These are phyloP conservation scores for Anser brachyrhynchus DNA, from an alignment of 2,113 vertebrate genomes.

Conservation along the genomic window DNA sequence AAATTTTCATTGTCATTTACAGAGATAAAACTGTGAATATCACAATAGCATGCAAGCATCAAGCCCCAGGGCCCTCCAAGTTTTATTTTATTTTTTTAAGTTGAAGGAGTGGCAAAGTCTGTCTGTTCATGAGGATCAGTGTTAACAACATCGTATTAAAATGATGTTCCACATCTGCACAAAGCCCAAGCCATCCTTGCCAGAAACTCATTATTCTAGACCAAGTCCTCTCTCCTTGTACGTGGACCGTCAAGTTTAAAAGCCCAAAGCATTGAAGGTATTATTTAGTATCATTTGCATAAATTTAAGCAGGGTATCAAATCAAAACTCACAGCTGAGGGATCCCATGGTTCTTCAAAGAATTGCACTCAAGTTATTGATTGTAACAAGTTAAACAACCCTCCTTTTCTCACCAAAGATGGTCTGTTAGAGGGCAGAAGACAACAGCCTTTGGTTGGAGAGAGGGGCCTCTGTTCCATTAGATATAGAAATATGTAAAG, in stretches of 20 bases:
- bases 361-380: background rate
- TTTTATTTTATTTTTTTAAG: background rate
- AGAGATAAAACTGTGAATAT: background rate
- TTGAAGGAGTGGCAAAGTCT: rapidly evolving
- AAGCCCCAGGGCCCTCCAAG: background rate
- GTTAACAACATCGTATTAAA: background rate
- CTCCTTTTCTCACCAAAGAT: background rate
- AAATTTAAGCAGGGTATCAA: background rate
- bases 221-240: background rate
- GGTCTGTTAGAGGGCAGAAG: background rate
- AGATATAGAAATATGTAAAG: background rate
- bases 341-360: background rate
- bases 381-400: background rate
- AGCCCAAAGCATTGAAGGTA: background rate
- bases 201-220: background rate
- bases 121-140: background rate
- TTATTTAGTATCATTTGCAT: background rate
- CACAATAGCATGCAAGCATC: background rate
- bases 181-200: background rate
- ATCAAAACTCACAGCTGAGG: background rate
- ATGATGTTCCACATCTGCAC: background rate
- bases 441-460: background rate
- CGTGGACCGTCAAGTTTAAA: background rate
- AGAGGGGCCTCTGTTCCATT: background rate
- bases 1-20: background rate